Percentiles rank a stretch among this genome's conserved stretches.
Evolutionary conservation across 2,888 invertebrate species (phyloP).

Genomic region (Eupeodes latifasciatus): DNA sequence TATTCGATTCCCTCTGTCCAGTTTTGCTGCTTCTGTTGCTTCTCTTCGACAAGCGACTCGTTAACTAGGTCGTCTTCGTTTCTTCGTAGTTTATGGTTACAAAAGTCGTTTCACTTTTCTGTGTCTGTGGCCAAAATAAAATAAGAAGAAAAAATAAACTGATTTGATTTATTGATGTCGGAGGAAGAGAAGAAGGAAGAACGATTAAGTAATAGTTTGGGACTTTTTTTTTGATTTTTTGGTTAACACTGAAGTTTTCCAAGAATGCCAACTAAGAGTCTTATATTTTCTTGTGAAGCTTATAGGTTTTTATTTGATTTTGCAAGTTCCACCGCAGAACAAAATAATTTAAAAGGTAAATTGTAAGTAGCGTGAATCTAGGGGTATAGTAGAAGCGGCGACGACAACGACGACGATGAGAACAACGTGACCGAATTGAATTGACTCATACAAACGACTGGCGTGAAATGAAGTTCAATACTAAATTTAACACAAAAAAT

Average conservation of each 20-base stretch:
- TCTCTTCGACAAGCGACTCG: slow-evolving; percentile 36
- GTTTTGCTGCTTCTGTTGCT: slow-evolving; percentile 47
- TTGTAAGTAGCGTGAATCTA: slow-evolving; percentile 5
- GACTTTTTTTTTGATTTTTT: slow-evolving; percentile 38
- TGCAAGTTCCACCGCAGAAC: slow-evolving; percentile 9
- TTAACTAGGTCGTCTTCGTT: slow-evolving; percentile 65
- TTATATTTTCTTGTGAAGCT: slow-evolving; percentile 24
- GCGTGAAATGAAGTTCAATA: slow-evolving; percentile 69
- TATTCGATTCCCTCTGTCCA: slow-evolving; percentile 56
- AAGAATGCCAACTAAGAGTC: slow-evolving; percentile 2
- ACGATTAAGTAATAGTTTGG: slow-evolving; percentile 70
- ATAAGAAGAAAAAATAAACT: slow-evolving; percentile 29
- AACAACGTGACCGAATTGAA: slow-evolving; percentile 44
- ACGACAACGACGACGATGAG: slow-evolving; percentile 7
- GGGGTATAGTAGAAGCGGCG: slow-evolving; percentile 14
- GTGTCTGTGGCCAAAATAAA: slow-evolving; percentile 42
- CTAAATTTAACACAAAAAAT: slow-evolving; percentile 70
- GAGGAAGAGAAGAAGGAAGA: slow-evolving; percentile 14
- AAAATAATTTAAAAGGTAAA: slow-evolving; percentile 4
- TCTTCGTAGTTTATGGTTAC: slow-evolving; percentile 55
- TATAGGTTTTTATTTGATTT: not conserved
- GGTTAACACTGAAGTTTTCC: slow-evolving; percentile 43
- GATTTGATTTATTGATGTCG: slow-evolving; percentile 57
- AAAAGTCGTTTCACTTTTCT: slow-evolving; percentile 73
- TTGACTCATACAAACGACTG: slow-evolving; percentile 67